Evolutionary conservation across 92 coral and sea anemone genomes (phyloP).

Genomic region (Plumapathes pennacea): DNA sequence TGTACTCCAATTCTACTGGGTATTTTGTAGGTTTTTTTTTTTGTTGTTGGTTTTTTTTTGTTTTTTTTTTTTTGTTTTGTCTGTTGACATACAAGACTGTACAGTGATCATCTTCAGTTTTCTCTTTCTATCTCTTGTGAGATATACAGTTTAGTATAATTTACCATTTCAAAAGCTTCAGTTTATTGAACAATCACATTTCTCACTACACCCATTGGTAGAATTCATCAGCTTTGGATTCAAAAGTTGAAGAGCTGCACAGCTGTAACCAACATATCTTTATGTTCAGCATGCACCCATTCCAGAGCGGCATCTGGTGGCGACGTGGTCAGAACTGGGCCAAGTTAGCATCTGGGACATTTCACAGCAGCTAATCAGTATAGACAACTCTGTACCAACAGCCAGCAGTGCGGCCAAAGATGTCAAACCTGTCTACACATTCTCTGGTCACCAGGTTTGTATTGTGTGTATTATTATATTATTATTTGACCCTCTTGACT

Average conservation of each 20-base stretch:
- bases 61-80: no score
- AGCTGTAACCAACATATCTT: neutral
- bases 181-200: no score
- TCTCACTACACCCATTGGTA: no score
- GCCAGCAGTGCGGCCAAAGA: conserved; percentile 38
- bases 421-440: conserved; percentile 63
- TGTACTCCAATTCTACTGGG: no score
- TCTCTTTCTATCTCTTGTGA: neutral
- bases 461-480: no score
- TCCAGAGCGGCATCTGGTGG: conserved; percentile 82
- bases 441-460: conserved; percentile 86
- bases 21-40: no score
- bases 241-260: no score
- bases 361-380: conserved; percentile 70
- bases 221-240: no score
- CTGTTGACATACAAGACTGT: no score
- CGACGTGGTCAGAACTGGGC: conserved; percentile 95
- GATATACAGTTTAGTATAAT: neutral
- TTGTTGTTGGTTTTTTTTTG: no score
- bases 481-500: no score
- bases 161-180: no score
- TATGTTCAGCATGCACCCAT: conserved; percentile 64
- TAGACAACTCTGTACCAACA: conserved; percentile 63
- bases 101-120: neutral
- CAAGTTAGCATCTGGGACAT: conserved; percentile 90